phyloP scores from a whole-genome alignment of 1,140 invertebrate genomes.

The Drosophila bifasciata region DNA sequence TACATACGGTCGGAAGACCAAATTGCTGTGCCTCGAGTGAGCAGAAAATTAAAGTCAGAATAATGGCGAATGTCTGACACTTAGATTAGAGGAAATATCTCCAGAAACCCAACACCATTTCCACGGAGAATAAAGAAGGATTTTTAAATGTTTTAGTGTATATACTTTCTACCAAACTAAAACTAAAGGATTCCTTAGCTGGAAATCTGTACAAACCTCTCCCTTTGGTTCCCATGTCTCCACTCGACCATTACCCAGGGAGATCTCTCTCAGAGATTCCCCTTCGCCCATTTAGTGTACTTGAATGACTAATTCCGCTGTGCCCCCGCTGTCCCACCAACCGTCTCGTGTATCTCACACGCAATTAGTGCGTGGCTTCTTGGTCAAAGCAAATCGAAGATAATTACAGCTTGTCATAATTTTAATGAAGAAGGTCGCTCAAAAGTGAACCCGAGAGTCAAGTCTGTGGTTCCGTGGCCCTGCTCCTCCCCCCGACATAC shows the following conservation, averaged over 20 bases:
- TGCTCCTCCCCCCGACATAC: neutral
- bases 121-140: too few relatives aligned
- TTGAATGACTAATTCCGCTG: constrained; percentile 45
- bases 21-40: constrained; percentile 20
- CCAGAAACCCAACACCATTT: too few relatives aligned
- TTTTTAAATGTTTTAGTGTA: too few relatives aligned
- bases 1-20: constrained; percentile 20
- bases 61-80: constrained; percentile 13
- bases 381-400: constrained; percentile 80
- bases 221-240: neutral
- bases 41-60: constrained; percentile 29
- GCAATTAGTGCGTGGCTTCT: constrained; percentile 70
- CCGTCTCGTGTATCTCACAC: constrained; percentile 49
- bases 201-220: neutral
- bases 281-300: neutral
- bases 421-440: constrained; percentile 80
- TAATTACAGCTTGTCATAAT: constrained; percentile 83
- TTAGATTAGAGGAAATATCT: neutral
- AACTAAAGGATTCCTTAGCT: too few relatives aligned
- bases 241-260: neutral
- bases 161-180: neutral
- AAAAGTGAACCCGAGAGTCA: constrained; percentile 54
- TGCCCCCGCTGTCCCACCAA: constrained; percentile 22
- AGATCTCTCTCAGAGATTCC: neutral
- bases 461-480: neutral